A percentile compares a stretch with the other conserved stretches of the same genome.
phyloP scores from a whole-genome alignment of 2,113 vertebrate species.

The Actenoides hombroni region DNA sequence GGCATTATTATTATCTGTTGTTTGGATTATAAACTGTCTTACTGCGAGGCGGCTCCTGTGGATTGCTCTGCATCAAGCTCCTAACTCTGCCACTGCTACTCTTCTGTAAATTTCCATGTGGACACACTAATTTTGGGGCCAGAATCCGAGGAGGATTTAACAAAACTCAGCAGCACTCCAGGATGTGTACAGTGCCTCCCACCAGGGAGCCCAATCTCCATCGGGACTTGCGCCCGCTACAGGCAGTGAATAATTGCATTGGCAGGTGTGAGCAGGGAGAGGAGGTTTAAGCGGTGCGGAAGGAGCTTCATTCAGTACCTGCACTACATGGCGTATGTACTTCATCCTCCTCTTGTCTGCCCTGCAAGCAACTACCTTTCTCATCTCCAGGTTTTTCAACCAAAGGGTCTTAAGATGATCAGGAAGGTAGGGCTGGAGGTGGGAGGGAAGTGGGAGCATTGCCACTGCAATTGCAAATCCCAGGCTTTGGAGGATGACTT shows the following conservation, averaged over 20 bases:
- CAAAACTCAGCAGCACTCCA: not conserved
- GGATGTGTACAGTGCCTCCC: not conserved
- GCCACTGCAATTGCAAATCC: not conserved
- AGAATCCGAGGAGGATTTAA: not conserved
- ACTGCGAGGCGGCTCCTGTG: not conserved
- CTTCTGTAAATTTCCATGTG: not conserved
- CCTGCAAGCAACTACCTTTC: not conserved
- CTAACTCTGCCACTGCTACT: not conserved
- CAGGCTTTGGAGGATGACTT: not conserved
- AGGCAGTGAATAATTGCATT: not conserved
- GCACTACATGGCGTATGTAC: rapidly evolving
- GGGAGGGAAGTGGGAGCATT: rapidly evolving
- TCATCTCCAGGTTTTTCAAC: not conserved
- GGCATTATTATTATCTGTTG: conserved; percentile 19
- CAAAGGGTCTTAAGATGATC: not conserved
- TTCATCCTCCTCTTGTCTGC: not conserved
- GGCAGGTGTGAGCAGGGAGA: not conserved
- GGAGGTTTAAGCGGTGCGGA: not conserved
- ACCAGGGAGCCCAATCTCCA: not conserved
- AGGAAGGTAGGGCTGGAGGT: not conserved
- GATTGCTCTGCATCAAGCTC: not conserved
- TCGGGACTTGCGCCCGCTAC: not conserved
- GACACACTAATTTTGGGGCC: not conserved
- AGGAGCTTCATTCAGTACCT: not conserved
- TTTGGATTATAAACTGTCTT: conserved; percentile 16